phyloP scores from a whole-genome alignment of 2,888 invertebrate species.

The Salpingus planirostris region DNA sequence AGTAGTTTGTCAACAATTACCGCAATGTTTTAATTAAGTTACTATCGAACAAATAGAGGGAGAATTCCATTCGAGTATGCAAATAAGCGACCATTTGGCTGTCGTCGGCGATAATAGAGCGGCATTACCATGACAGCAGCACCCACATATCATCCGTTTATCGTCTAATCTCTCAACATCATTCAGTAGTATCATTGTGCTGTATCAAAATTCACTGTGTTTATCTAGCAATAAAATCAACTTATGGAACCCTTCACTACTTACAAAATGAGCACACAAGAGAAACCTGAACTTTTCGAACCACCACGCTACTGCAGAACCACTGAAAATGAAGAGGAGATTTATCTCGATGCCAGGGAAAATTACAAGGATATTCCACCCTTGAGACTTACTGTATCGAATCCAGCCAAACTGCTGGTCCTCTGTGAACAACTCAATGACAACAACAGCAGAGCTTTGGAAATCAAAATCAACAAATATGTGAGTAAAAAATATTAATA shows the following conservation, averaged over 20 bases:
- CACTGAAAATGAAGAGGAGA: slow-evolving; percentile 2
- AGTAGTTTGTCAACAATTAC: too few relatives aligned
- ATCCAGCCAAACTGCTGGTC: slow-evolving; percentile 50
- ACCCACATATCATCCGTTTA: too few relatives aligned
- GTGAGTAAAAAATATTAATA: slow-evolving; percentile 37
- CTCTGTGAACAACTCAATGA: slow-evolving; percentile 47
- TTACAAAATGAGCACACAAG: slow-evolving; percentile 20
- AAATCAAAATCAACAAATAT: slow-evolving; percentile 52
- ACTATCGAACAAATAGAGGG: too few relatives aligned
- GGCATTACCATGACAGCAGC: too few relatives aligned
- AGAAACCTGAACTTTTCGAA: slow-evolving; percentile 24
- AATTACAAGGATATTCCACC: slow-evolving; percentile 16
- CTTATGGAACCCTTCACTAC: slow-evolving; percentile 7
- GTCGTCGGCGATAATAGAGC: too few relatives aligned
- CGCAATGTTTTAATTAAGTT: too few relatives aligned
- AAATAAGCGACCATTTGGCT: too few relatives aligned
- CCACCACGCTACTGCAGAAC: slow-evolving; percentile 26
- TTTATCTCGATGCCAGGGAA: slow-evolving; percentile 11
- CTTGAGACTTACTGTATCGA: slow-evolving; percentile 43
- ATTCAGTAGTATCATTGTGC: too few relatives aligned
- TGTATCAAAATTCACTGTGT: slow-evolving; percentile 23
- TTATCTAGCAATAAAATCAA: too few relatives aligned
- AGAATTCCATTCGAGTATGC: too few relatives aligned
- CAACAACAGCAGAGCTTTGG: slow-evolving; percentile 43
- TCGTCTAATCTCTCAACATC: too few relatives aligned